Conservation (phyloP, 1,140 invertebrate genomes). For the Listronotus bonariensis region DNA sequence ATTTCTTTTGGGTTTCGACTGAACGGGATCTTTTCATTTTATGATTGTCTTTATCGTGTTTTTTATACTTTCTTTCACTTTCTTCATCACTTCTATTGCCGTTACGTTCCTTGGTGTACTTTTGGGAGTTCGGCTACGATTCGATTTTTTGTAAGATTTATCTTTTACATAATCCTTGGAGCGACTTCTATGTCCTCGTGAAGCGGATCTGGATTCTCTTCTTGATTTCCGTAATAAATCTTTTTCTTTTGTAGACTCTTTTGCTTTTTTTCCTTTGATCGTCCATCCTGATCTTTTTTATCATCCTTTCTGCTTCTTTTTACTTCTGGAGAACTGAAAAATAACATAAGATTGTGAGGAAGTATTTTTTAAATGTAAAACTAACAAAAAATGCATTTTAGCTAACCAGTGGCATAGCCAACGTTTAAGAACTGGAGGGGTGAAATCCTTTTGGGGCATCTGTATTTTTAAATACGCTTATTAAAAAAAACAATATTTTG, state of each 20-base stretch:
- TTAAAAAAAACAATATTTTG: no score
- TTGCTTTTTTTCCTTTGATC: conserved; percentile 27
- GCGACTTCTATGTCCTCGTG: background rate
- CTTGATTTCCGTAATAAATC: conserved; percentile 8
- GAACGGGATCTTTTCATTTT: conserved; percentile 23
- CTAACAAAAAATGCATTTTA: no score
- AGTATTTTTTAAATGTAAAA: no score
- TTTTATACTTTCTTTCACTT: conserved; percentile 16
- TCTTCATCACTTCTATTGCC: conserved; percentile 10
- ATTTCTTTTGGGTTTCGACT: conserved; percentile 16
- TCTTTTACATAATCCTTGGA: background rate
- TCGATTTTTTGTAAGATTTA: background rate
- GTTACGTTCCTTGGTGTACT: conserved; percentile 28
- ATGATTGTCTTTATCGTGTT: conserved; percentile 20
- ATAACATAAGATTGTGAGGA: no score
- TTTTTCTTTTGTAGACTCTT: conserved; percentile 27
- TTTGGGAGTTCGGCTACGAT: conserved; percentile 20
- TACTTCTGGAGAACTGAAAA: conserved; percentile 44
- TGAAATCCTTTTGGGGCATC: no score
- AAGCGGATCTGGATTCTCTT: conserved; percentile 13
- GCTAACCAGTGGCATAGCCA: no score
- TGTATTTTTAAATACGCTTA: no score
- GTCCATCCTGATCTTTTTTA: conserved; percentile 18
- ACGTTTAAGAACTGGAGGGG: no score
- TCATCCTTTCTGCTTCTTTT: conserved; percentile 38